Conservation (phyloP, 2,797 vertebrate species). For the Pogonophryne albipinna region DNA sequence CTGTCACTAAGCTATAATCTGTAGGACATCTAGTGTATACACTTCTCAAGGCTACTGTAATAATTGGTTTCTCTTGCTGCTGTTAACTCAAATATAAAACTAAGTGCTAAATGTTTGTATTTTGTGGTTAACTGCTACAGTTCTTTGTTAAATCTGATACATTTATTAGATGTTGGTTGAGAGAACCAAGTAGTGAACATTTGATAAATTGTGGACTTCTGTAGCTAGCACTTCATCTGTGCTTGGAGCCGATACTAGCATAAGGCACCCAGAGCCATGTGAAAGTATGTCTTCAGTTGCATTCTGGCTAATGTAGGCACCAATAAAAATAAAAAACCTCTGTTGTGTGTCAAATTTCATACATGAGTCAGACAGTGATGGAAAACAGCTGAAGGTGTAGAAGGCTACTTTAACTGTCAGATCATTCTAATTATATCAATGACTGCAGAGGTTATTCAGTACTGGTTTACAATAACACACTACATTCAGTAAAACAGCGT, state of each 20-base stretch:
- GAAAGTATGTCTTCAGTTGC: background rate
- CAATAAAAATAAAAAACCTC: background rate
- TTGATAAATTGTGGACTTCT: background rate
- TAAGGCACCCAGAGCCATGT: background rate
- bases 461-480: constrained; percentile 15
- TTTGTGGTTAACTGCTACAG: background rate
- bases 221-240: background rate
- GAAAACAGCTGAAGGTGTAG: background rate
- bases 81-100: constrained; percentile 18
- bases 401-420: background rate
- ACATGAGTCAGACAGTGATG: background rate
- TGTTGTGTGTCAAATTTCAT: background rate
- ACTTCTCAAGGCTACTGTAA: background rate
- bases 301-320: constrained; percentile 7
- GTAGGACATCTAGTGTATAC: background rate
- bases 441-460: constrained; percentile 10
- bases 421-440: constrained; percentile 16
- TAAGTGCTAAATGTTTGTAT: constrained; percentile 26
- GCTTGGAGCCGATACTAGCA: background rate
- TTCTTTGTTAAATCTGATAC: background rate
- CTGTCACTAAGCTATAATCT: constrained; percentile 3
- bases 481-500: background rate
- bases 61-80: constrained; percentile 8
- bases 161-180: no score
- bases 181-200: no score